Evolutionary conservation across 2,888 invertebrate species (phyloP).

Genomic region (Incurvaria masculella): DNA sequence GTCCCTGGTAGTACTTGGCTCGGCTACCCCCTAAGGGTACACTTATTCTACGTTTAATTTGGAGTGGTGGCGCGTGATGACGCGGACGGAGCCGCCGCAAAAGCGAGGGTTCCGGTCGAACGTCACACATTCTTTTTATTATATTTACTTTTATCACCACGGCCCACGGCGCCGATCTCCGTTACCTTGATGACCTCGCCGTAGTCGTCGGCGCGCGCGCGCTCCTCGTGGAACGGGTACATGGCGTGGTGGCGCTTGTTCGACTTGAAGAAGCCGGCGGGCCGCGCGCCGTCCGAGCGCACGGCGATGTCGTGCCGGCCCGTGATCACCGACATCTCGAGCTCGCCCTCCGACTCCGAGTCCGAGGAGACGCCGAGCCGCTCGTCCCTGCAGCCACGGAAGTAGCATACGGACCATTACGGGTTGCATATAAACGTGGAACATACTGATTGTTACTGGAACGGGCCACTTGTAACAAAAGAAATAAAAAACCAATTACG

Average conservation of each 20-base stretch:
- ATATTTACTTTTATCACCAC: too few species aligned
- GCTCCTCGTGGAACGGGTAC: slow-evolving; percentile 93
- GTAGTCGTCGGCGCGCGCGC: slow-evolving; percentile 91
- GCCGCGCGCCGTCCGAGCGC: slow-evolving; percentile 63
- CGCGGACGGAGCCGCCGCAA: too few species aligned
- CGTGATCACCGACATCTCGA: slow-evolving; percentile 79
- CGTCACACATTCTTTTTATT: too few species aligned
- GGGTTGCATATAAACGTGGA: too few species aligned
- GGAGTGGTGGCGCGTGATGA: too few species aligned
- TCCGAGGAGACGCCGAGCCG: slow-evolving; percentile 73
- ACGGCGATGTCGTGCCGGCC: slow-evolving; percentile 89
- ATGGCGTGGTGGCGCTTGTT: slow-evolving; percentile 92
- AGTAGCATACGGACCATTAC: neutral
- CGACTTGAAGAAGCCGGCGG: slow-evolving; percentile 49
- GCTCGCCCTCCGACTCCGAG: slow-evolving; percentile 71
- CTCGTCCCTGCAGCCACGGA: slow-evolving; percentile 53
- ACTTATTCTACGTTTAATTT: too few species aligned
- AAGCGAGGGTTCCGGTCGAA: too few species aligned
- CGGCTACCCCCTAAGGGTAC: too few species aligned
- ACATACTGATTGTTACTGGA: neutral
- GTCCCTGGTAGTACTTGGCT: too few species aligned
- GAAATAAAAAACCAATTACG: too few species aligned
- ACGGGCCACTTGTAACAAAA: too few species aligned
- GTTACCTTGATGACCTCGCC: slow-evolving; percentile 89
- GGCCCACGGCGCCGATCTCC: too few species aligned